A percentile compares a stretch with the other conserved stretches of the same genome.
Conservation (phyloP, 1,140 invertebrate genomes). For the Brachionus paranguensis region DNA sequence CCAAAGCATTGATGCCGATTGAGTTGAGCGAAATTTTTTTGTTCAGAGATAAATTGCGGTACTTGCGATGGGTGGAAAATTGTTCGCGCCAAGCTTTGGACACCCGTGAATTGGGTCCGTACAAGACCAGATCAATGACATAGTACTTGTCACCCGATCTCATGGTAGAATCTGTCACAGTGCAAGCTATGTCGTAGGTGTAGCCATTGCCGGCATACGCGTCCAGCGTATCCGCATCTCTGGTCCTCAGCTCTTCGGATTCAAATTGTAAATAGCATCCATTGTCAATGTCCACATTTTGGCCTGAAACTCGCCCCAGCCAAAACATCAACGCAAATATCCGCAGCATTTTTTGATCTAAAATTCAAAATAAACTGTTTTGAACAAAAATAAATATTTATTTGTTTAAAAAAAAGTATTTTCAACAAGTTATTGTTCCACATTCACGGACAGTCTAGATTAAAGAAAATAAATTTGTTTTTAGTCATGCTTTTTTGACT, state of each 20-base stretch:
- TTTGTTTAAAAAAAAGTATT: background rate
- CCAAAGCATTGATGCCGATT: background rate
- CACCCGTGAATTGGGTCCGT: conserved; percentile 8
- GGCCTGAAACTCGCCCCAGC: background rate
- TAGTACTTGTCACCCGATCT: conserved; percentile 33
- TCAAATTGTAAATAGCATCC: background rate
- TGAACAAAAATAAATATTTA: background rate
- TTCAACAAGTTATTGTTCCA: background rate
- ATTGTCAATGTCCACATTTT: background rate
- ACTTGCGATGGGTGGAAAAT: background rate
- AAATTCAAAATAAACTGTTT: background rate
- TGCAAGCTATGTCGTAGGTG: background rate
- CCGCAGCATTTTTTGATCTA: background rate
- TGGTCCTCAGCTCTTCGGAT: background rate
- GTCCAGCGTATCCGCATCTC: background rate
- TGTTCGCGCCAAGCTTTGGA: conserved; percentile 32
- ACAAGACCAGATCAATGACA: conserved; percentile 15
- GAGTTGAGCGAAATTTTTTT: conserved; percentile 4
- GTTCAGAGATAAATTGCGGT: background rate
- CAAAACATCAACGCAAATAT: background rate
- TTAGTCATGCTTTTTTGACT: conserved; percentile 3
- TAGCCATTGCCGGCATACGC: background rate
- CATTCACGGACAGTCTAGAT: background rate
- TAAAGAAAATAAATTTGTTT: background rate
- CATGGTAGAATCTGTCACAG: background rate